Evolutionary conservation across 2,888 invertebrate genomes (phyloP), one percentile per base, ranked within the genome.

Genomic region (Pollenia angustigena): DNA sequence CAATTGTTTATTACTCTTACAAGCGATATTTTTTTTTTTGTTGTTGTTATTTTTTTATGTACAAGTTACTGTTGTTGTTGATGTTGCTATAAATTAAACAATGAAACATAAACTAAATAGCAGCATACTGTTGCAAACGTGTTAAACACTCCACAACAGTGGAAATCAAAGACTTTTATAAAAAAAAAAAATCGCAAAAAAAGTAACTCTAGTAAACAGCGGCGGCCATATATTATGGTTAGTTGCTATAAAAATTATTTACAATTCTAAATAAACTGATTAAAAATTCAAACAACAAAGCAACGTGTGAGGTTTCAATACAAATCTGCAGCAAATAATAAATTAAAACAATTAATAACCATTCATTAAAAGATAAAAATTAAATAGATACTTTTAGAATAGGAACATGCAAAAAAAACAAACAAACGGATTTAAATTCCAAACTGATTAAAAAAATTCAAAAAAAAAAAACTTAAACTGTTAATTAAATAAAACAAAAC

Each of bases 261-360:
- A 50, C 72, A 72, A 74, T 81, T 72, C 18, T 56, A 54, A 78
- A 68, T 58, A 50, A 58, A 60, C 42, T 48, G 69, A 68, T 79
- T 69, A 50, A 60, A 52, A 66, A 74, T 58, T 14, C 46, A 74
- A 32, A 44, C 64, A 64, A 56, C n/a, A 58, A 4, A 75, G 60
- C 86, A 83, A 81, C 80, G 84, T 87, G 87, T 87, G 87, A 84
- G 87, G 86, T 82, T 79, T 79, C 54, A 32, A 81, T 40, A 69
- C 74, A 74, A 56, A 12, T 68, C 54, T 68, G 7, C 44, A 52
- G n/a, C 40, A 56, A 52, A 68, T 16, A 44, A 68, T 68, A 68
- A 78, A 46, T 48, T 46, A 68, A 64, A 76, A 54, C 52, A 76
- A 76, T 76, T 76, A 76, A 76, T 52, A 64, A 62, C 54, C 52